Base-by-base conservation (phyloP, 2,888 invertebrate genomes). In the Meliscaeva auricollis region DNA sequence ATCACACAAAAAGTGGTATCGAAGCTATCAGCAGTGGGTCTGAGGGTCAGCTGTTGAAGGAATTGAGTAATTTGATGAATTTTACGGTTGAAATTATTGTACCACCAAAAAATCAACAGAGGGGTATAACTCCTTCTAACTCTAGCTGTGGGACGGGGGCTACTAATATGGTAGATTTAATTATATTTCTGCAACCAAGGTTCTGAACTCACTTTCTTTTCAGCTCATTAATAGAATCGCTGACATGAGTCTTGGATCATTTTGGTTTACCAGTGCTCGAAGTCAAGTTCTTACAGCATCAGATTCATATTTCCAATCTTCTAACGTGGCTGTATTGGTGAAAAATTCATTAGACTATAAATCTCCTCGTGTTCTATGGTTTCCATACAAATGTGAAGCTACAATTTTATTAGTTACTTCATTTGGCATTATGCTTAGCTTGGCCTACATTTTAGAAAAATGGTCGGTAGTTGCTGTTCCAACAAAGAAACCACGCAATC, bases 161-260 rank as follows among this genome's bases (percentile, higher is more conserved):
- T 0, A 50, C 41, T 2, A 41, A 35, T 15, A 69, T 72, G 80
- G 80, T 84, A 32, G 46, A 56, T 9, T 38, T 13, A 9, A 38
- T 11, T 38, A n/a, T n/a, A n/a, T n/a, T n/a, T n/a, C n/a, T n/a
- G n/a, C n/a, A n/a, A n/a, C n/a, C n/a, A n/a, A n/a, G n/a, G n/a
- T n/a, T n/a, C n/a, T n/a, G n/a, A n/a, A n/a, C n/a, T 3, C 17
- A 1, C 6, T 11, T 17, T 13, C 1, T 8, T 35, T 35, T 58
- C 35, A 89, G 88, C 72, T 87, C 4, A 54, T 87, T 38, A 73
- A 70, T 5, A 76, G 30, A n/a, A 52, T 68, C 0, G 88, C 87
- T 3, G 88, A 90, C 35, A 50, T 90, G 60, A 87, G 87, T 15
- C 83, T 89, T 50, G 89, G 90, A 0, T 89, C 88, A 26, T 82